Evolutionary conservation across 1,140 invertebrate species (phyloP), one percentile per base, ranked within the genome.

Genomic region (Reticulitermes speratus): DNA sequence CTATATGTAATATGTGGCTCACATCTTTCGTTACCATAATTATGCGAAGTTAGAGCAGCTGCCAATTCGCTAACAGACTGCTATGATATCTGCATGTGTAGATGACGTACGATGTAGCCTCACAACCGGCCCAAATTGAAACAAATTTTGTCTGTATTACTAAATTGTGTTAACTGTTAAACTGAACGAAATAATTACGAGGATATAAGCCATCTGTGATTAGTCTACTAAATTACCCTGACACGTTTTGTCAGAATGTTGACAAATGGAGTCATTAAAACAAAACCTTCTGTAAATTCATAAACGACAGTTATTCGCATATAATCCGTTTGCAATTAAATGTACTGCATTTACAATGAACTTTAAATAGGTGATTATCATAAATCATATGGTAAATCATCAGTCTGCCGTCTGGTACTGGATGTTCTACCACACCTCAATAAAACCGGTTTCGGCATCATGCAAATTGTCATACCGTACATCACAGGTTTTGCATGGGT

Each of bases 311-410:
- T 9, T 25, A 75, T 75, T n/a, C 65, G n/a, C 2, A n/a, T 9
- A 75, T 75, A 75, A 75, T 75, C 65, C 65, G 25, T 75, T 75
- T 75, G 25, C 65, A 75, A 30, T 75, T 75, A 30, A 75, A n/a
- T 75, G n/a, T 30, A 30, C n/a, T 75, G 65, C 65, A 30, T 75
- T 75, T 75, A 75, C n/a, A 75, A 75, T 75, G 65, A 30, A 75
- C 65, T 11, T 6, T 75, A 30, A 75, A 30, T 30, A 75, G 65
- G 9, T 14, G 25, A 75, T 6, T 75, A 75, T 75, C 25, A 30
- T 75, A 75, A 75, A 7, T 75, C 65, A 30, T 14, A 14, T 30
- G 65, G 14, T 25, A 75, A 30, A 30, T 30, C 25, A 30, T 30
- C n/a, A 30, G 65, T 75, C 25, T 30, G n/a, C n/a, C 3, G n/a